Base-by-base conservation (phyloP, 2,888 invertebrate genomes). In the Athrips mouffetella region DNA sequence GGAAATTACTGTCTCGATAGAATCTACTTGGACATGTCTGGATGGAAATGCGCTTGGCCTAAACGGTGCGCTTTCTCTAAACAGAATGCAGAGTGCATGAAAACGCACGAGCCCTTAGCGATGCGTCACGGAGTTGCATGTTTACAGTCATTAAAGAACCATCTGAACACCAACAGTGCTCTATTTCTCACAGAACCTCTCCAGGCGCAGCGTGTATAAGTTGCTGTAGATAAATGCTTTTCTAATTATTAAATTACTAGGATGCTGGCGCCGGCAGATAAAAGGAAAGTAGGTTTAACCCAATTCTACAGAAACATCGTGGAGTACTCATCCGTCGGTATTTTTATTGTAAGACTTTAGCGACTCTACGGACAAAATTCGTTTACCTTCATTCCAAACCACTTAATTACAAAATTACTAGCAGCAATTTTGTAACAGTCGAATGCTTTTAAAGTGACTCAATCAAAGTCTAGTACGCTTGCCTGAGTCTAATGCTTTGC, bases 141-240 rank as follows among this genome's bases (percentile, higher is more conserved):
- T 58, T 55, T 55, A 44, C 41, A 40, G 49, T 33, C 48, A 60
- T 62, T 63, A 58, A 39, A 54, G 50, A 33, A 40, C 53, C 55
- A 55, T 47, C 51, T 45, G 16, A 57, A 55, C 55, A 52, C 50
- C 47, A 51, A 27, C 45, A 47, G 44, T 55, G 60, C 57, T 61
- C 59, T 35, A 65, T 59, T 65, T 67, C 62, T 57, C 63, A 61
- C 53, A 62, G 51, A 51, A 45, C 42, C 54, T 54, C 56, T 57
- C 51, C n/a, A n/a, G n/a, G 47, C 54, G 52, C 50, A 46, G 53
- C 51, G 53, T 51, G 54, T 47, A 54, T 58, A 55, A 50, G 53
- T 50, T 57, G 42, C 41, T 46, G 42, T 49, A 52, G 57, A 53
- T 41, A 42, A 15, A 31, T 33, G 47, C 31, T 33, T 50, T 50